A percentile compares a stretch with the other conserved stretches of the same genome.
phyloP scores from a whole-genome alignment of 1,140 invertebrate genomes.

The Wiebesia pumilae region DNA sequence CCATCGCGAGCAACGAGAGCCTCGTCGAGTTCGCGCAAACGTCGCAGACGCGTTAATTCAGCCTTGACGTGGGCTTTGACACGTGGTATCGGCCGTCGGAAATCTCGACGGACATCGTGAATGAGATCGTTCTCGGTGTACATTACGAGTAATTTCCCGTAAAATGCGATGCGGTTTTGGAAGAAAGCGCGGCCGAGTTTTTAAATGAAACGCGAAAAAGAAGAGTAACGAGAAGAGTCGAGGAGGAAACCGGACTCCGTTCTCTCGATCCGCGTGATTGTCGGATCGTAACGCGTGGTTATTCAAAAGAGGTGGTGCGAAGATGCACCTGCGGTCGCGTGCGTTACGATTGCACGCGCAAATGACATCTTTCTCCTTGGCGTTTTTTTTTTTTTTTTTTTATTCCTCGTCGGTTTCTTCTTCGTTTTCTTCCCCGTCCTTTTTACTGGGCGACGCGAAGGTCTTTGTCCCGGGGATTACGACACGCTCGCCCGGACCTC shows the following conservation, averaged over 20 bases:
- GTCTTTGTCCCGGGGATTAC: background rate
- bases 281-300: background rate
- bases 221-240: background rate
- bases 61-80: background rate
- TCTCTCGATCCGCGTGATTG: background rate
- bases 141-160: background rate
- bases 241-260: background rate
- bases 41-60: background rate
- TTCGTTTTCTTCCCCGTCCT: background rate
- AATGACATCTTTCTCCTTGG: background rate
- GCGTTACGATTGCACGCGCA: background rate
- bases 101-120: background rate
- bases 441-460: background rate
- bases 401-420: background rate
- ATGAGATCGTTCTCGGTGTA: background rate
- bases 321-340: background rate
- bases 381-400: background rate
- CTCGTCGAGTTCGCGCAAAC: background rate
- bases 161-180: background rate
- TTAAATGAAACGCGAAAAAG: background rate
- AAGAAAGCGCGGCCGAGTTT: background rate
- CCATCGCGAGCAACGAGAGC: too few relatives aligned
- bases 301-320: background rate
- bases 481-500: too few relatives aligned
- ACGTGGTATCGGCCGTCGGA: background rate